These are phyloP conservation scores for Drepanosiphum platanoidis DNA, from an alignment of 2,888 invertebrate genomes.

Conservation along the genomic window DNA sequence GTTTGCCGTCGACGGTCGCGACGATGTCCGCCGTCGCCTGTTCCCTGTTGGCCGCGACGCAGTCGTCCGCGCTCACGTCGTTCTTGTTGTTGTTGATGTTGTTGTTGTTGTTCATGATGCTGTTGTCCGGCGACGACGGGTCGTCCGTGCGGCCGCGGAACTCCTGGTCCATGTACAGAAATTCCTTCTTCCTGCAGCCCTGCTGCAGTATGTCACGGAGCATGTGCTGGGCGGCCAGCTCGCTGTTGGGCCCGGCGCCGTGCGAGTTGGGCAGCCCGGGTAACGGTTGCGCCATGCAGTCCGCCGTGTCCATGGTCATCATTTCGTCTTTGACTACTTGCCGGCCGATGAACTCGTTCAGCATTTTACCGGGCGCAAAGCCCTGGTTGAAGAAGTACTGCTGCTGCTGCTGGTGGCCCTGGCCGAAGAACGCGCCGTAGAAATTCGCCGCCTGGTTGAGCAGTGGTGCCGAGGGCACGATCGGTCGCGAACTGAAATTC, in stretches of 20 bases:
- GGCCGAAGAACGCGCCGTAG: conserved; percentile 84
- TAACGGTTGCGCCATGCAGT: conserved; percentile 67
- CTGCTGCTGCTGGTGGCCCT: conserved; percentile 69
- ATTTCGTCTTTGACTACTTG: conserved; percentile 76
- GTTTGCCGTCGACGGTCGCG: conserved; percentile 33
- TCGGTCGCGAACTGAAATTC: conserved; percentile 79
- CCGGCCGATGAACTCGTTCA: conserved; percentile 87
- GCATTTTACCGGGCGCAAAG: conserved; percentile 86
- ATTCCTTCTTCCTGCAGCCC: conserved; percentile 85
- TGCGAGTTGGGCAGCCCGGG: conserved; percentile 68
- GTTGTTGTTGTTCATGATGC: conserved; percentile 69
- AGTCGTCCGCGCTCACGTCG: conserved; percentile 63
- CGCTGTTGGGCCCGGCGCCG: conserved; percentile 67
- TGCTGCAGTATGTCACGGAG: conserved; percentile 89
- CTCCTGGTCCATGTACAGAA: conserved; percentile 78
- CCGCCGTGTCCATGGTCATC: conserved; percentile 68
- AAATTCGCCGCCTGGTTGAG: conserved; percentile 79
- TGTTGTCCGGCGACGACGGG: conserved; percentile 71
- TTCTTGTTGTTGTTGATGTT: conserved; percentile 68
- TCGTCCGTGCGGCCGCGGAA: conserved; percentile 69
- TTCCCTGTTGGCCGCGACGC: background rate
- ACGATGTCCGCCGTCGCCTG: conserved; percentile 47
- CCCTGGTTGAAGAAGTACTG: conserved; percentile 83
- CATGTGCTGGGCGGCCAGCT: conserved; percentile 76
- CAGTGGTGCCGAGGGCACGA: conserved; percentile 70